Evolutionary conservation across 2,113 vertebrate species (phyloP), one percentile per base, ranked within the genome.

Genomic region (Scartelaos histophorus): DNA sequence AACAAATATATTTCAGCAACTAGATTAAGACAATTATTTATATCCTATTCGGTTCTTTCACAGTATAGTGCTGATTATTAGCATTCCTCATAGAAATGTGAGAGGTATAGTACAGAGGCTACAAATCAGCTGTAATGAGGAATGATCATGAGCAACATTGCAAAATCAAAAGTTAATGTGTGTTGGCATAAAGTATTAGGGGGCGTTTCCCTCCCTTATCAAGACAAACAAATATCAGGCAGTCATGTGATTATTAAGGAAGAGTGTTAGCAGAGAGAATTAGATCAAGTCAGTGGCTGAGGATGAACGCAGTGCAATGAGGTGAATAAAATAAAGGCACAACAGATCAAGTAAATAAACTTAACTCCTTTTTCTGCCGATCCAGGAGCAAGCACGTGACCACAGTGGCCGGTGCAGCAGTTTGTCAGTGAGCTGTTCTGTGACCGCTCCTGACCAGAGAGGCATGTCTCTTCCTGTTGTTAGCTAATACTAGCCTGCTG

Each of bases 241-340:
- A 69, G 67, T 65, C 81, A 72, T 81, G 81, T 73, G 16, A 70
- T 67, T 67, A 64, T 79, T 68, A 45, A 46, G 71, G 64, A 69
- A 67, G 71, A 73, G 25, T 53, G 67, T 71, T 67, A 71, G 64
- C 51, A 46, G 34, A 24, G 56, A 67, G 38, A 2, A 1, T 1
- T 13, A 21, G 66, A 69, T 70, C 46, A 66, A 66, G 70, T 21
- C 25, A 65, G 69, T 21, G 7, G 47, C 43, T 35, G 43, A 54
- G 13, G 51, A 19, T 47, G 70, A 2, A n/a, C 34, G 17, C 15
- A 64, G 61, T 43, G 61, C 29, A 64, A 64, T 64, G 61, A 19
- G 17, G 61, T 38, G 61, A 64, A 47, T 24, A 84, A 85, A 89
- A 69, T 53, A 86, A 90, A 89, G 85, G 84, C 81, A 88, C 85